A percentile compares a stretch with the other conserved stretches of the same genome.
Evolutionary conservation across 2,888 invertebrate species (phyloP).

Genomic region (Psylliodes chrysocephalus): DNA sequence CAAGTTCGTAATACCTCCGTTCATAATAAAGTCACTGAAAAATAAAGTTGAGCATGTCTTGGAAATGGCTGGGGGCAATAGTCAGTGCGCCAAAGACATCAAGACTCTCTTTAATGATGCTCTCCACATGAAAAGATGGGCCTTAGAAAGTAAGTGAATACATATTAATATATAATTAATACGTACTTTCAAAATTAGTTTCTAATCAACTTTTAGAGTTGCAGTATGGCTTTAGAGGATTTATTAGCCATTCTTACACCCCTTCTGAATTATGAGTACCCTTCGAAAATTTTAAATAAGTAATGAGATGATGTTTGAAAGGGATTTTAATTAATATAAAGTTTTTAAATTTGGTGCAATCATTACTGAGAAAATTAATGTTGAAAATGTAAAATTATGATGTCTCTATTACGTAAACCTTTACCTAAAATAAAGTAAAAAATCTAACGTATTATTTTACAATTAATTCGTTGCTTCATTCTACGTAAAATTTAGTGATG

Average conservation of each 20-base stretch:
- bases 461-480: too few species aligned
- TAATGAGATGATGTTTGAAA: neutral
- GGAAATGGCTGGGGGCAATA: conserved; percentile 41
- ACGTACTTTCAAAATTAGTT: too few species aligned
- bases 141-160: conserved; percentile 46
- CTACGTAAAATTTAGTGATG: too few species aligned
- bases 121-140: conserved; percentile 43
- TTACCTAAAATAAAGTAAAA: neutral
- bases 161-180: too few species aligned
- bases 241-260: too few species aligned
- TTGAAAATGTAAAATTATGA: neutral
- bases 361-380: too few species aligned
- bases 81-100: conserved; percentile 46
- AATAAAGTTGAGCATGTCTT: conserved; percentile 37
- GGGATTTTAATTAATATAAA: neutral
- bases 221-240: too few species aligned
- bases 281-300: too few species aligned
- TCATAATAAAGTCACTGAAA: conserved; percentile 19
- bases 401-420: neutral
- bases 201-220: too few species aligned
- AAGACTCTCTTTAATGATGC: conserved; percentile 41
- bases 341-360: neutral
- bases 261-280: too few species aligned
- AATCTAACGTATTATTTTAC: too few species aligned
- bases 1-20: neutral